Evolutionary conservation across 2,113 vertebrate genomes (phyloP), one percentile per base, ranked within the genome.

Genomic region (Salvelinus alpinus): DNA sequence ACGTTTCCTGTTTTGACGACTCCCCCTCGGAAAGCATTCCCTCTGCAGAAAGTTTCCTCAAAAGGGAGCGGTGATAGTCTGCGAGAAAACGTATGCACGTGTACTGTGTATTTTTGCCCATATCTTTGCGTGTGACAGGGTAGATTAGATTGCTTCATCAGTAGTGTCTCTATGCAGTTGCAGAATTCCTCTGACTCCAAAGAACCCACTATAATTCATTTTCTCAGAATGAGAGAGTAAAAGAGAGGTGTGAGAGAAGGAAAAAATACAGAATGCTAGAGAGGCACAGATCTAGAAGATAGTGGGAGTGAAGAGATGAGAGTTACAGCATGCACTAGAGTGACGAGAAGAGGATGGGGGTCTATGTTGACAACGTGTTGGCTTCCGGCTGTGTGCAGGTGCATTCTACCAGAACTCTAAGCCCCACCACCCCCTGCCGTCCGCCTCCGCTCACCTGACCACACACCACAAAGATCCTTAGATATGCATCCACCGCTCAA

Each of bases 1-100:
- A 90, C 86, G 80, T 87, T 91, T 91, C 87, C 91, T 92, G 92
- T 93, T 91, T 91, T 91, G 84, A 89, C 69, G 79, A 86, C 81
- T 87, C 84, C 75, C 82, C 89, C 77, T 0, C 74, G 31, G 84
- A 84, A 67, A 67, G 79, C 22, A 31, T 83, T 80, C 76, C 73
- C 81, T 78, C 48, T 22, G 69, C 83, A 80, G 79, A 84, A 86
- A 48, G 82, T 75, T 86, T 86, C 86, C 88, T 72, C 76, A 82
- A 65, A 78, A 66, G 9, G 8, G 14, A 66, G 4, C 0, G 4
- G 24, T 27, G 11, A 4, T 12, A 29, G 64, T 65, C 25, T 65
- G 64, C 25, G 14, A 29, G 64, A 29, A 31, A 66, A 1, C 1
- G 16, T 18, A 27, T 27, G 14, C 1, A 27, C 4, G 6, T 7